These are phyloP conservation scores for Nephila pilipes DNA, from an alignment of 1,140 invertebrate genomes.

Conservation along the genomic window DNA sequence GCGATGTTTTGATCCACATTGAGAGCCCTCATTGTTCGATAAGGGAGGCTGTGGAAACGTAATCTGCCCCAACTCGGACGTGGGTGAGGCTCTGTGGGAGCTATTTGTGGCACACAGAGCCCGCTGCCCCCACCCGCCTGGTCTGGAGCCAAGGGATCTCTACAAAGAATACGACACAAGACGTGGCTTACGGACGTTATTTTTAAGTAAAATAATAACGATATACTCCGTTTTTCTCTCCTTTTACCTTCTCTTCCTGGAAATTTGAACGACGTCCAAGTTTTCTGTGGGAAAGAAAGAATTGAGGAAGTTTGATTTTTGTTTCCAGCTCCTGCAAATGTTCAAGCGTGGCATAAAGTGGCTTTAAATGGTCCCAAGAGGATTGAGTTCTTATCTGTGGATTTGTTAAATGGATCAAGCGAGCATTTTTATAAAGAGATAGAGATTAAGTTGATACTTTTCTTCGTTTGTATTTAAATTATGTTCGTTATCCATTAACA, in stretches of 20 bases:
- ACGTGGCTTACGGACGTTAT: background rate
- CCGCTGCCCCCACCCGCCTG: background rate
- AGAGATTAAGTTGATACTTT: no score
- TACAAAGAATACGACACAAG: background rate
- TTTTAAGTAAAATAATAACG: constrained; percentile 29
- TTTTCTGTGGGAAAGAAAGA: constrained; percentile 7
- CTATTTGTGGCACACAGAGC: constrained; percentile 14
- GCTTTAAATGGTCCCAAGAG: background rate
- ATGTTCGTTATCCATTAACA: no score
- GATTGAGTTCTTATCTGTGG: no score
- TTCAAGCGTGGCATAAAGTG: background rate
- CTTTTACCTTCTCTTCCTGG: background rate
- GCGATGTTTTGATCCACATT: background rate
- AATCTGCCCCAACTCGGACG: background rate
- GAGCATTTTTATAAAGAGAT: no score
- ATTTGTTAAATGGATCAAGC: no score
- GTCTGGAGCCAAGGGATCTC: background rate
- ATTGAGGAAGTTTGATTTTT: background rate
- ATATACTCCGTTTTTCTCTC: background rate
- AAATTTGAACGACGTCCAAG: background rate
- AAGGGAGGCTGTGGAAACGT: background rate
- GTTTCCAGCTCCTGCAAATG: background rate
- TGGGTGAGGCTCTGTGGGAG: background rate
- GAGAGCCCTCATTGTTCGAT: constrained; percentile 2
- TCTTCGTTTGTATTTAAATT: no score